Base-by-base conservation (phyloP, 2,888 invertebrate species). In the Prosopocoilus inquinatus region DNA sequence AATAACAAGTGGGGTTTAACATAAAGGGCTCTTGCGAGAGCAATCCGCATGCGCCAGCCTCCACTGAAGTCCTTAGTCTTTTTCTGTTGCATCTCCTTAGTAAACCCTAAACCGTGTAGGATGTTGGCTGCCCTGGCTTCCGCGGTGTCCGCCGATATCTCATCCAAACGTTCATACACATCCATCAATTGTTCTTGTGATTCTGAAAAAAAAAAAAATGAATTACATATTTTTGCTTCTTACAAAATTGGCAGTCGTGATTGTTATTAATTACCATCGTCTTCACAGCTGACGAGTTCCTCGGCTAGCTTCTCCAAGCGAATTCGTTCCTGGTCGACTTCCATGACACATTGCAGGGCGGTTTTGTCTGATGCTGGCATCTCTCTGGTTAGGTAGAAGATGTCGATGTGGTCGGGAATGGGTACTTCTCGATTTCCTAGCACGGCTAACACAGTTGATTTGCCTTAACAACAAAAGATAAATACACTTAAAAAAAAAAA, bases 11-110 rank as follows among this genome's bases (percentile, higher is more conserved):
- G 99, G 0, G 99, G 99, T 76, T 98, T 99, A 44, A 99, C 90
- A 76, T 97, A 99, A 36, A 99, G 80, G 1, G 99, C 99, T 67
- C 97, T 86, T 3, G 97, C 98, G 54, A 99, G 79, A 1, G 97
- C 98, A 62, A 99, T 97, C 66, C 99, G 85, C 99, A 99, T 99
- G 57, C 99, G 86, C 99, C 99, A 99, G 69, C 99, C 88, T 84
- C 91, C 92, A 34, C 91, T 91, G 76, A 93, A 93, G 73, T 92
- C 92, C 80, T 88, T 91, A 52, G 91, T 91, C 67, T 93, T 84
- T 78, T 92, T 82, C 74, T 75, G 85, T 62, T 97, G 97, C 92
- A 92, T 92, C 48, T 85, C 84, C 66, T 84, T 83, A 54, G 86
- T 89, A 77, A 99, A 99, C 11, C 99, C 99, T 13, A 99, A 85